Conservation (phyloP, 2,113 vertebrate genomes). For the Sus scrofa region DNA sequence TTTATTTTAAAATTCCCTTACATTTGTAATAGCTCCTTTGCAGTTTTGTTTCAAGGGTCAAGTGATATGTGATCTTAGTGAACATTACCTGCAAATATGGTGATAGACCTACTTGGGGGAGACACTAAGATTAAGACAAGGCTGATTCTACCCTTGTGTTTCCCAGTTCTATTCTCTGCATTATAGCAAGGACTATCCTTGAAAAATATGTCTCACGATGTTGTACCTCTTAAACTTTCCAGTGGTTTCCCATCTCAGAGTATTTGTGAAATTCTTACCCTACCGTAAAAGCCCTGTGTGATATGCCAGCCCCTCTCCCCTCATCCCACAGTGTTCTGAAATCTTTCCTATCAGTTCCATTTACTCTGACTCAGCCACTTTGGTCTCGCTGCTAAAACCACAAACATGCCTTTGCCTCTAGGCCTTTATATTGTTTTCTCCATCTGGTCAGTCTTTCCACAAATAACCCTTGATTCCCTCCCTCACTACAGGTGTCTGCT, state of each 20-base stretch:
- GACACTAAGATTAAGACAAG: not conserved
- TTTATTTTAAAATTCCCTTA: not conserved
- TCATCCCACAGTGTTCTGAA: not conserved
- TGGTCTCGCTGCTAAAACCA: not conserved
- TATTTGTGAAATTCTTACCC: not conserved
- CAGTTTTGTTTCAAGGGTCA: constrained; percentile 8
- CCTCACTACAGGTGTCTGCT: not conserved
- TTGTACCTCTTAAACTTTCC: not conserved
- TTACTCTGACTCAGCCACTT: not conserved
- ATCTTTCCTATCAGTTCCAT: not conserved
- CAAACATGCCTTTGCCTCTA: not conserved
- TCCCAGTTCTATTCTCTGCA: not conserved
- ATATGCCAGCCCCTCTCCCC: not conserved
- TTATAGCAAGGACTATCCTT: not conserved
- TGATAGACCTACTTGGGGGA: not conserved
- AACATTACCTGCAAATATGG: not conserved
- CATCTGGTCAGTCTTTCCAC: not conserved
- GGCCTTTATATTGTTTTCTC: not conserved
- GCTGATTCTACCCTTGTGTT: not conserved
- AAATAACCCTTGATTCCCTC: not conserved
- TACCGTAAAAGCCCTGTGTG: not conserved
- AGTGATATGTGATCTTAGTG: not conserved
- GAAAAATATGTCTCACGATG: not conserved
- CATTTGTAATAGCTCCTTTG: not conserved
- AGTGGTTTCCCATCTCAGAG: not conserved